Conservation (phyloP, 1,140 invertebrate genomes). For the Holotrichia oblita region DNA sequence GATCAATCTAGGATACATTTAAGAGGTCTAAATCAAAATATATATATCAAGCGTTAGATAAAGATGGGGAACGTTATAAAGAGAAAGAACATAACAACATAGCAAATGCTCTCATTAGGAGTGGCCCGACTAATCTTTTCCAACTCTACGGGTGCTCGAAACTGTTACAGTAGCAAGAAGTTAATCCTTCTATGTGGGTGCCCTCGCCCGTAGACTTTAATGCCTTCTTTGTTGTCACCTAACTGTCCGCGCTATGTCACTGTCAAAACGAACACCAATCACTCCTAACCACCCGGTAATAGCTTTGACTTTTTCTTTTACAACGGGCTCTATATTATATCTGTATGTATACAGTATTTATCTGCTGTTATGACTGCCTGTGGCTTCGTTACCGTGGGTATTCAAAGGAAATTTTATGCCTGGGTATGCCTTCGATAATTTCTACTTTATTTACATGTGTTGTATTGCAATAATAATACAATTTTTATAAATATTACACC, state of each 20-base stretch:
- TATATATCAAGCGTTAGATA: neutral
- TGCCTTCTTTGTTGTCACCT: constrained; percentile 49
- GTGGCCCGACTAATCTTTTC: constrained; percentile 25
- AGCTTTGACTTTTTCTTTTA: constrained; percentile 33
- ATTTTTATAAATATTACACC: too few species aligned
- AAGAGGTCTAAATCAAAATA: neutral
- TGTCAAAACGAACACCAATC: constrained; percentile 48
- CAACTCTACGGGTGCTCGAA: constrained; percentile 43
- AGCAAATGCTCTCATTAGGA: constrained; percentile 45
- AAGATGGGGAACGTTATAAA: neutral
- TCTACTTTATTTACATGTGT: too few species aligned
- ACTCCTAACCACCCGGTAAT: constrained; percentile 45
- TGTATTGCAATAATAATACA: too few species aligned
- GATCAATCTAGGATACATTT: neutral
- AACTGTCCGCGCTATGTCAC: constrained; percentile 50
- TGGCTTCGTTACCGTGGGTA: constrained; percentile 32
- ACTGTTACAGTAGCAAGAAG: constrained; percentile 42
- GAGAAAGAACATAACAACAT: constrained; percentile 24
- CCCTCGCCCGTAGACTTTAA: constrained; percentile 34
- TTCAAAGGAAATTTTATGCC: constrained; percentile 12
- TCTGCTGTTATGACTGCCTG: constrained; percentile 41
- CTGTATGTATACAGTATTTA: neutral
- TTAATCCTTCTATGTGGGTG: constrained; percentile 47
- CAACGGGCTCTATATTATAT: neutral
- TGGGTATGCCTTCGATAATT: too few species aligned